A percentile compares a stretch with the other conserved stretches of the same genome.
Evolutionary conservation across 2,113 vertebrate genomes (phyloP).

Genomic region (Pituophis catenifer): DNA sequence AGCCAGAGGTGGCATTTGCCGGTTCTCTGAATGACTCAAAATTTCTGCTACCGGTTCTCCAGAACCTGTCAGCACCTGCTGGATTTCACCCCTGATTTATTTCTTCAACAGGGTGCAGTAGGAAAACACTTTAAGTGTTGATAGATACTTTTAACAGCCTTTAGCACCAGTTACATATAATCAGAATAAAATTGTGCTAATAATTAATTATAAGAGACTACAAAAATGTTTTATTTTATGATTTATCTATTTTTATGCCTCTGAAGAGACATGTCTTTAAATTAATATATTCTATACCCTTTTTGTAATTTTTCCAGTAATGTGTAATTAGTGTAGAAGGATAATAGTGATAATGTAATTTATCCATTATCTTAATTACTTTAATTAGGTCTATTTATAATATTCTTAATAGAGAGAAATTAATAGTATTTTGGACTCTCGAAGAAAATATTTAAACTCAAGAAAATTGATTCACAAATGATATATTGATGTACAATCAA

Average conservation of each 20-base stretch:
- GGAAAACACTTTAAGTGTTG: neutral
- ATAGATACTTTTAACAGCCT: neutral
- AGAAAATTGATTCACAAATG: neutral
- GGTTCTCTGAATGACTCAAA: too few species aligned
- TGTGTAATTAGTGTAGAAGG: neutral
- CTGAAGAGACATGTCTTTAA: neutral
- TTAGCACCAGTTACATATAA: neutral
- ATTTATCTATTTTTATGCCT: neutral
- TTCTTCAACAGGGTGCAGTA: neutral
- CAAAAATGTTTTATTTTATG: neutral
- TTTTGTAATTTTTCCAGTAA: neutral
- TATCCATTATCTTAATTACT: slow-evolving; percentile 18
- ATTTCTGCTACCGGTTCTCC: too few species aligned
- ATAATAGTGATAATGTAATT: neutral
- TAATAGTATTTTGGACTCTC: neutral
- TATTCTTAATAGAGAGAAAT: neutral
- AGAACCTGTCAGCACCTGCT: too few species aligned
- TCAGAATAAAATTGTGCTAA: neutral
- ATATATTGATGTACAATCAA: neutral
- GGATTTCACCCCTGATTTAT: neutral
- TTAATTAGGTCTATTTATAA: neutral
- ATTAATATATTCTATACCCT: neutral
- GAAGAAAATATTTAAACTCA: neutral
- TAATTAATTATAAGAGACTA: neutral
- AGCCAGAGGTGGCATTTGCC: too few species aligned